Evolutionary conservation across 1,140 invertebrate genomes (phyloP), one percentile per base, ranked within the genome.

Genomic region (Dryas iulia): DNA sequence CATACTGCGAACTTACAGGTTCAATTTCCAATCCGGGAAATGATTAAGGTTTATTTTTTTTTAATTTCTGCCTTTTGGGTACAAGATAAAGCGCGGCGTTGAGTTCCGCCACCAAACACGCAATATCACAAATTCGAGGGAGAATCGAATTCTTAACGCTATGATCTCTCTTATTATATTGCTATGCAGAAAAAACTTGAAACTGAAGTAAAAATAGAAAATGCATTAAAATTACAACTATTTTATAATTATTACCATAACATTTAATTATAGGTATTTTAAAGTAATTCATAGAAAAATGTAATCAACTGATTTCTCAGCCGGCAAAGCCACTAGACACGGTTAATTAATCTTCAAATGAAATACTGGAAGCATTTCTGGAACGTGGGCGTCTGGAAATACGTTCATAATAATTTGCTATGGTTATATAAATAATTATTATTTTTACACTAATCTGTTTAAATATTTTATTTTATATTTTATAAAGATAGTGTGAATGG

Each of bases 281-380:
- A 28, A 28, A 28, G 6, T 28, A 28, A 28, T 28, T 28, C 2
- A 28, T 28, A 3, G 26, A 6, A 18, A 47, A 47, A 8, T 21
- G 14, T 39, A 66, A 33, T 59, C 25, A 54, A 60, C 31, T 25
- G 39, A 4, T 66, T 31, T 26, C 58, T 60, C 31, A 58, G 33
- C 18, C 65, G 59, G 31, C 65, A 60, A 54, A 60, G 39, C 58
- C 58, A 59, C 35, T 60, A 26, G 65, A 47, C 25, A 58, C 35
- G 47, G 53, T 33, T 66, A 60, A 66, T 66, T 66, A 66, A 66
- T 60, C 57, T 66, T 21, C 25, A 47, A 58, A 66, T 59, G 65
- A 54, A 66, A 60, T 66, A 66, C 59, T 54, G 26, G 18, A 30
- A 23, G 65, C 59, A 53, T 66, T 35, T 54, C 23, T 53, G 59